Evolutionary conservation across 2,113 vertebrate species (phyloP).

Genomic region (Sinocyclocheilus anshuiensis): DNA sequence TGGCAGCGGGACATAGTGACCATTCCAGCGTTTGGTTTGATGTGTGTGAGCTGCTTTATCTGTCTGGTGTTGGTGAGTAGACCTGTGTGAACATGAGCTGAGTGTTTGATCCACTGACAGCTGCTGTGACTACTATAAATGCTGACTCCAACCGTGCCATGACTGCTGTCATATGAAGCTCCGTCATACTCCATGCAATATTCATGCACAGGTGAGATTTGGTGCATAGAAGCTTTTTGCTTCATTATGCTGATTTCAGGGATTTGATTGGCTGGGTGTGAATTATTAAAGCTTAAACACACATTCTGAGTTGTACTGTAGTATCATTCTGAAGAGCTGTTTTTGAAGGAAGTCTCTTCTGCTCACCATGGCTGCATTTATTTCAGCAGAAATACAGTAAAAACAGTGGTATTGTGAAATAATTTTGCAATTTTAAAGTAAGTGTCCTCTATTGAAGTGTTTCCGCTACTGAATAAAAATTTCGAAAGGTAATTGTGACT

Average conservation of each 20-base stretch:
- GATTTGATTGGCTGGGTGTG: not conserved
- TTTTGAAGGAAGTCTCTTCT: not conserved
- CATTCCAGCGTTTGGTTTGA: constrained; percentile 63
- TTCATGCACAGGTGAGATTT: not conserved
- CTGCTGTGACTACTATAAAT: not conserved
- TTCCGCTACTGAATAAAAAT: not conserved
- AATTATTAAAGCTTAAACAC: not conserved
- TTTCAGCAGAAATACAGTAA: not conserved
- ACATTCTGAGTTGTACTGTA: not conserved
- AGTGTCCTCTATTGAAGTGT: not conserved
- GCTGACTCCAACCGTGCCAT: not conserved
- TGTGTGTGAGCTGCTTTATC: not conserved
- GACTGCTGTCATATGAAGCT: not conserved
- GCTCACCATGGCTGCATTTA: not conserved
- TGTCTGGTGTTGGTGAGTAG: constrained; percentile 65
- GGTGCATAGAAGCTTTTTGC: not conserved
- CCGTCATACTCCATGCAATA: not conserved
- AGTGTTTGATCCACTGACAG: not conserved
- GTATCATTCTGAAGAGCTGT: not conserved
- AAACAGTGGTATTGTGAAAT: not conserved
- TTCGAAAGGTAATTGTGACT: too few species aligned
- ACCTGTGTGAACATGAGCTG: not conserved
- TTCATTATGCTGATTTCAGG: not conserved
- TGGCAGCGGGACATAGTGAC: constrained; percentile 60
- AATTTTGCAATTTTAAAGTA: not conserved